These are phyloP conservation scores for Heliconius aoede DNA, from an alignment of 2,888 invertebrate genomes.

Conservation along the genomic window DNA sequence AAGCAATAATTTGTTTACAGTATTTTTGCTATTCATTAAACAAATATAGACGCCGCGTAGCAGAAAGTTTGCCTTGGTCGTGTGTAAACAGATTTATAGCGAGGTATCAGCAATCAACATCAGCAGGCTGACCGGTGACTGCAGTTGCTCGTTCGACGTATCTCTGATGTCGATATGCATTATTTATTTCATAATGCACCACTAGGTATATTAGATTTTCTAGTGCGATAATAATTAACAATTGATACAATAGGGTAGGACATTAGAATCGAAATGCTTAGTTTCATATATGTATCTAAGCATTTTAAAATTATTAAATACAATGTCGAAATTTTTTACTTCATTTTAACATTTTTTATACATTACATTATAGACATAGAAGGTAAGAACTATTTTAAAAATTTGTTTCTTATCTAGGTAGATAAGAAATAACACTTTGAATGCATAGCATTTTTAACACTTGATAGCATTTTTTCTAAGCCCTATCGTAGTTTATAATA, in stretches of 20 bases:
- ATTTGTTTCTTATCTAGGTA: no score
- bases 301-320: no score
- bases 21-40: constrained; percentile 23
- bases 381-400: no score
- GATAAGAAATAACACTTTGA: no score
- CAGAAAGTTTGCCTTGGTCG: constrained; percentile 58
- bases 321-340: no score
- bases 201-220: constrained; percentile 17
- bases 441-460: no score
- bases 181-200: constrained; percentile 30
- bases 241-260: not conserved
- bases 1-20: constrained; percentile 22
- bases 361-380: no score
- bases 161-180: constrained; percentile 23
- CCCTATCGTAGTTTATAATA: no score
- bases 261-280: no score
- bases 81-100: constrained; percentile 70
- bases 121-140: constrained; percentile 23
- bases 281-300: no score
- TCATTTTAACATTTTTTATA: no score
- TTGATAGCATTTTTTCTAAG: no score
- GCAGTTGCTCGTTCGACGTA: constrained; percentile 11
- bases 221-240: not conserved
- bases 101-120: constrained; percentile 44
- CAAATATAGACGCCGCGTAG: constrained; percentile 28